These are phyloP conservation scores for Pteruthius melanotis DNA, from an alignment of 2,113 vertebrate genomes.

Conservation along the genomic window DNA sequence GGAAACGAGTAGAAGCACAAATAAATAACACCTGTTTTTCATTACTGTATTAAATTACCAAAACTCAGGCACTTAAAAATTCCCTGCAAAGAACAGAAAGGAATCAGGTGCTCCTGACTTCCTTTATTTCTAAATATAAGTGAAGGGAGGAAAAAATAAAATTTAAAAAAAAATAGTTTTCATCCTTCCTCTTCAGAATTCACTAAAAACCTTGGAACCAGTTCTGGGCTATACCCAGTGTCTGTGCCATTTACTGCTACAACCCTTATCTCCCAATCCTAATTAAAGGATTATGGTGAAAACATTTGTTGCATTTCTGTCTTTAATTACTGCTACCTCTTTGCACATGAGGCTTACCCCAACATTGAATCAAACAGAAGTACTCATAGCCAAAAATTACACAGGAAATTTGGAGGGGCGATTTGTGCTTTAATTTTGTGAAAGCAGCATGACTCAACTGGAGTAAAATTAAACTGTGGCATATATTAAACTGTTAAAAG, in stretches of 20 bases:
- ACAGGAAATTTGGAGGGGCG: neutral
- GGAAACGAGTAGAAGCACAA: neutral
- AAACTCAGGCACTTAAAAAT: neutral
- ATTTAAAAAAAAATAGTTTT: rapidly evolving
- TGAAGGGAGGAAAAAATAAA: neutral
- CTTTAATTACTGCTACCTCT: neutral
- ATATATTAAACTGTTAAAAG: neutral
- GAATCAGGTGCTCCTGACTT: neutral
- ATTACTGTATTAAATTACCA: neutral
- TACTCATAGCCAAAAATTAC: neutral
- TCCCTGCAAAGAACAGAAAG: neutral
- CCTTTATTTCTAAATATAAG: neutral
- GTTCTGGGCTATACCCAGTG: neutral
- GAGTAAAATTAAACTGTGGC: neutral
- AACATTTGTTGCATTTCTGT: neutral
- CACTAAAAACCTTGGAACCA: neutral
- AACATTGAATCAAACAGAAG: neutral
- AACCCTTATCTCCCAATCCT: neutral
- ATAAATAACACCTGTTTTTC: neutral
- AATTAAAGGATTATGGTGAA: neutral
- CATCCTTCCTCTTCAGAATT: neutral
- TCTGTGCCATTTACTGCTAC: neutral
- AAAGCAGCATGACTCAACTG: neutral
- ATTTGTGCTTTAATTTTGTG: neutral
- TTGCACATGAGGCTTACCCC: neutral